Evolutionary conservation across 2,113 vertebrate species (phyloP).

Genomic region (Lophotis ruficrista): DNA sequence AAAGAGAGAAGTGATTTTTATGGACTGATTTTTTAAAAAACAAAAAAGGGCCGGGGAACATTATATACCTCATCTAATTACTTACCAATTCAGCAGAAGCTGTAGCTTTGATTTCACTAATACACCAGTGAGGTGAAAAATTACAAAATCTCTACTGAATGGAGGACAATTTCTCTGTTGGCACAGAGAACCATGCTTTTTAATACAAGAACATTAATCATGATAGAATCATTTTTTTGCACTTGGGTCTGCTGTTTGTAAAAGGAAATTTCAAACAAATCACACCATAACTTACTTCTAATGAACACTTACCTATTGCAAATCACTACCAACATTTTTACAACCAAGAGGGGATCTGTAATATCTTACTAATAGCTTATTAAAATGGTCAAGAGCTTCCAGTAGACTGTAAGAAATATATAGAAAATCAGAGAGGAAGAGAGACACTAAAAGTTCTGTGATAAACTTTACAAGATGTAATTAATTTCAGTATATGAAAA

Average conservation of each 20-base stretch:
- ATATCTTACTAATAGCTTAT: neutral
- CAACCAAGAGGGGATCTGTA: neutral
- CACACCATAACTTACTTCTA: neutral
- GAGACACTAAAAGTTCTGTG: neutral
- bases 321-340: constrained; percentile 4
- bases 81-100: neutral
- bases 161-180: neutral
- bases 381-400: neutral
- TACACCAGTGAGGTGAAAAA: neutral
- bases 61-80: neutral
- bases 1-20: neutral
- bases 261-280: neutral
- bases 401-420: neutral
- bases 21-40: neutral
- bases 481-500: neutral
- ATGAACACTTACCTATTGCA: neutral
- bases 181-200: neutral
- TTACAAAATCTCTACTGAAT: neutral
- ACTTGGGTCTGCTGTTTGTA: neutral
- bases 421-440: neutral
- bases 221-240: neutral
- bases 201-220: neutral
- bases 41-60: neutral
- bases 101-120: constrained; percentile 22
- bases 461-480: neutral